These are phyloP conservation scores for Drosophila mayaguana DNA, from an alignment of 2,888 invertebrate genomes.

Conservation along the genomic window DNA sequence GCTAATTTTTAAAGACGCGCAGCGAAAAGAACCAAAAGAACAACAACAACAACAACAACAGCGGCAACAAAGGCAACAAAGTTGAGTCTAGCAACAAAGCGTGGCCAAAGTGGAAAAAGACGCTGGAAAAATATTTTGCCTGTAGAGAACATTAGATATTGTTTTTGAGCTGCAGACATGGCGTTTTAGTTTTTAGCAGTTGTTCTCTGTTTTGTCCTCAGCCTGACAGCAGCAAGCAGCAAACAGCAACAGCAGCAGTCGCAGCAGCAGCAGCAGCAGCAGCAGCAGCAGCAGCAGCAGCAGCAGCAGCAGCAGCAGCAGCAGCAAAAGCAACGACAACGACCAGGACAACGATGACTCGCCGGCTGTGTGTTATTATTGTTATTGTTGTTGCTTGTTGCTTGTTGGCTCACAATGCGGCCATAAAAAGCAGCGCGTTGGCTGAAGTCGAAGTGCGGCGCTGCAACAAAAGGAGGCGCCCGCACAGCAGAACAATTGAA, in stretches of 20 bases:
- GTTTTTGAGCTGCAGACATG: constrained; percentile 78
- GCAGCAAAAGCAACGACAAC: constrained; percentile 7
- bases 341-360: constrained; percentile 25
- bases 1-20: constrained; percentile 73
- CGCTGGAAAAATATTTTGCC: constrained; percentile 74
- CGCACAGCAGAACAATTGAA: constrained; percentile 71
- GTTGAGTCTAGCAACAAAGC: constrained; percentile 47
- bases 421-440: constrained; percentile 67
- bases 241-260: constrained; percentile 7
- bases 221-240: constrained; percentile 39
- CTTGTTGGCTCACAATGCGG: constrained; percentile 67
- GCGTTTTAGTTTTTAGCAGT: constrained; percentile 71
- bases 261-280: constrained; percentile 1
- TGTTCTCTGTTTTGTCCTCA: constrained; percentile 36
- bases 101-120: constrained; percentile 48
- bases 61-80: constrained; percentile 25
- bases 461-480: constrained; percentile 62
- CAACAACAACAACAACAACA: constrained; percentile 17
- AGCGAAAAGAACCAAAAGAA: constrained; percentile 4
- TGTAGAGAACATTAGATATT: constrained; percentile 77
- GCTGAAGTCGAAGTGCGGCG: constrained; percentile 56
- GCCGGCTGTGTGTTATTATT: constrained; percentile 34
- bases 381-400: constrained; percentile 31
- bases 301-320: constrained; percentile 13
- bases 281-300: background rate